These are phyloP conservation scores for Siniperca chuatsi DNA, from an alignment of 2,113 vertebrate species.

Conservation along the genomic window DNA sequence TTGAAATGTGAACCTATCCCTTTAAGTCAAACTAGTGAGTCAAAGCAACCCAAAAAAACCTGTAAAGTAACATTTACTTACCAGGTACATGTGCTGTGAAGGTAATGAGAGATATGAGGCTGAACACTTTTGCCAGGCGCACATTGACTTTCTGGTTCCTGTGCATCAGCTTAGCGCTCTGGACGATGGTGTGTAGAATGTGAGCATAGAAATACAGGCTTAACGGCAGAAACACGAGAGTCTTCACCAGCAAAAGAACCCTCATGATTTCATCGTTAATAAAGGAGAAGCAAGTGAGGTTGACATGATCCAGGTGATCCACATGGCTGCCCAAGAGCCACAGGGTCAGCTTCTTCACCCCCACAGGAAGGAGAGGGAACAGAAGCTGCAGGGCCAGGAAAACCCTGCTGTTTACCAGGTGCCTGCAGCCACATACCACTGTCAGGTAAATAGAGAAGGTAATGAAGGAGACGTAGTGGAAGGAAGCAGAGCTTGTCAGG, in stretches of 20 bases:
- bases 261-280: slow-evolving; percentile 68
- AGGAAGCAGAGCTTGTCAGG: slow-evolving; percentile 64
- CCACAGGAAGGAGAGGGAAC: slow-evolving; percentile 59
- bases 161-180: slow-evolving; percentile 62
- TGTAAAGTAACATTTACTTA: slow-evolving; percentile 37
- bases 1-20: neutral
- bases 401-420: slow-evolving; percentile 62
- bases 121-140: slow-evolving; percentile 72
- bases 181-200: slow-evolving; percentile 57
- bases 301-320: slow-evolving; percentile 61
- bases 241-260: slow-evolving; percentile 58
- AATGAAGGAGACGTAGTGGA: slow-evolving; percentile 73
- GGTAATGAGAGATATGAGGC: slow-evolving; percentile 71
- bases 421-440: slow-evolving; percentile 58
- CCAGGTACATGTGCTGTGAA: slow-evolving; percentile 74
- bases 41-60: neutral
- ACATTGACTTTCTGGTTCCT: slow-evolving; percentile 67
- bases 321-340: slow-evolving; percentile 42
- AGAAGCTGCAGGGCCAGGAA: slow-evolving; percentile 69
- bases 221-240: slow-evolving; percentile 56
- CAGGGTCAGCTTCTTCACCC: slow-evolving; percentile 61
- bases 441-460: slow-evolving; percentile 74
- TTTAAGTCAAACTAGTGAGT: neutral
- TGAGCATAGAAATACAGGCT: slow-evolving; percentile 72
- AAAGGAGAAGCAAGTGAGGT: slow-evolving; percentile 74